These are phyloP conservation scores for Paraescarpia echinospica DNA, from an alignment of 1,140 invertebrate species.

Conservation along the genomic window DNA sequence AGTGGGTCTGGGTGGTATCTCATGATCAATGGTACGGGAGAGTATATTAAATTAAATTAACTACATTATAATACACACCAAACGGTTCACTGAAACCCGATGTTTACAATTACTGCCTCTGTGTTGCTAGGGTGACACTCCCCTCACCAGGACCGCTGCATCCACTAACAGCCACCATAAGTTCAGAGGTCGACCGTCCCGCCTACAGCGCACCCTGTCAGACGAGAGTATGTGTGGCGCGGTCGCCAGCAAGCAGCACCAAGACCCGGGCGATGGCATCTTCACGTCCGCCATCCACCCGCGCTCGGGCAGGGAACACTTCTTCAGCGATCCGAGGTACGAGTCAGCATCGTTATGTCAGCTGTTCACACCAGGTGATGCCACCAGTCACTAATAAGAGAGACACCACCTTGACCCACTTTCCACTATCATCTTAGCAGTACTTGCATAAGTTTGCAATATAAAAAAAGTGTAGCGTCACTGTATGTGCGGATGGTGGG, in stretches of 20 bases:
- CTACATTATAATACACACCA: background rate
- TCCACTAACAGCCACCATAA: background rate
- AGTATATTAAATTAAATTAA: no score
- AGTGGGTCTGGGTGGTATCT: no score
- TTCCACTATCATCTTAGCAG: no score
- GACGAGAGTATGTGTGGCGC: slow-evolving; percentile 52
- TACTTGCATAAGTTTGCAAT: no score
- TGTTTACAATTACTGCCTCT: background rate
- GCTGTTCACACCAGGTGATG: background rate
- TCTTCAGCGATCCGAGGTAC: slow-evolving; percentile 66
- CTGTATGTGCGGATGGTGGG: no score
- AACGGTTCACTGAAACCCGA: background rate
- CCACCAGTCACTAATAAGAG: no score
- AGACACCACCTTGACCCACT: no score
- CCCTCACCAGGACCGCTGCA: background rate
- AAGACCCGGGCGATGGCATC: slow-evolving; percentile 63
- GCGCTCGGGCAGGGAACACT: slow-evolving; percentile 63
- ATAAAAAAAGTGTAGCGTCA: no score
- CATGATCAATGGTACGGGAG: no score
- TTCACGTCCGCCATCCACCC: slow-evolving; percentile 73
- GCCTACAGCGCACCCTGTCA: slow-evolving; percentile 49
- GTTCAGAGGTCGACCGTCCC: background rate
- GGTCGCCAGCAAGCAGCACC: slow-evolving; percentile 11
- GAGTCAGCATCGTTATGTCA: background rate
- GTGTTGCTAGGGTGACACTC: background rate